These are phyloP conservation scores for Turritopsis rubra DNA, from an alignment of 30 jellyfish, hydroid and myxozoan species.

Conservation along the genomic window DNA sequence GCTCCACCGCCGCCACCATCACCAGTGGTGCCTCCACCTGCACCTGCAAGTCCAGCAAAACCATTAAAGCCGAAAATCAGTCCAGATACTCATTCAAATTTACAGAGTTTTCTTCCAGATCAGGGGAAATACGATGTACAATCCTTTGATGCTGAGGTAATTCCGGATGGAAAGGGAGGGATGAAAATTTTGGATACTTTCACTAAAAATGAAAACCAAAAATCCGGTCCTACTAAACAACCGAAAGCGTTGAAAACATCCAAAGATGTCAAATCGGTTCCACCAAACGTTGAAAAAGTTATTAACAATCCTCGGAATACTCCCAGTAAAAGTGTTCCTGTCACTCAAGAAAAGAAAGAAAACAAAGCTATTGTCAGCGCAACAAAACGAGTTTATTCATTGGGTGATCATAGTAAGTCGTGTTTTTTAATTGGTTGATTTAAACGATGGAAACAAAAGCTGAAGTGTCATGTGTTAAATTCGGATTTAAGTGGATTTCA, in stretches of 20 bases:
- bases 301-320: constrained; percentile 37
- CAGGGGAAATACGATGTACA: constrained; percentile 39
- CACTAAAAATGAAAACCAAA: not conserved
- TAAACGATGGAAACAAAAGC: not conserved
- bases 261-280: constrained; percentile 20
- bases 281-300: constrained; percentile 29
- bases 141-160: constrained; percentile 55
- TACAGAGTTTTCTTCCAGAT: not conserved
- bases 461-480: not conserved
- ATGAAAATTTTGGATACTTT: constrained; percentile 30
- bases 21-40: constrained; percentile 12
- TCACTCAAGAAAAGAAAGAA: constrained; percentile 16
- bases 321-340: constrained; percentile 29
- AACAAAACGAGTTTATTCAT: constrained; percentile 87
- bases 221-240: not conserved
- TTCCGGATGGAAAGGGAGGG: constrained; percentile 73
- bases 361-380: constrained; percentile 42
- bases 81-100: not conserved
- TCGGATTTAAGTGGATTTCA: not conserved
- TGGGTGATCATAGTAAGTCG: constrained; percentile 92
- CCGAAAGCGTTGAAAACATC: not conserved
- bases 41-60: not conserved
- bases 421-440: not conserved
- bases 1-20: constrained; percentile 25
- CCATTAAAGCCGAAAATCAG: not conserved